Base-by-base conservation (phyloP, 2,888 invertebrate species). In the Mesorhabditis spiculigera region DNA sequence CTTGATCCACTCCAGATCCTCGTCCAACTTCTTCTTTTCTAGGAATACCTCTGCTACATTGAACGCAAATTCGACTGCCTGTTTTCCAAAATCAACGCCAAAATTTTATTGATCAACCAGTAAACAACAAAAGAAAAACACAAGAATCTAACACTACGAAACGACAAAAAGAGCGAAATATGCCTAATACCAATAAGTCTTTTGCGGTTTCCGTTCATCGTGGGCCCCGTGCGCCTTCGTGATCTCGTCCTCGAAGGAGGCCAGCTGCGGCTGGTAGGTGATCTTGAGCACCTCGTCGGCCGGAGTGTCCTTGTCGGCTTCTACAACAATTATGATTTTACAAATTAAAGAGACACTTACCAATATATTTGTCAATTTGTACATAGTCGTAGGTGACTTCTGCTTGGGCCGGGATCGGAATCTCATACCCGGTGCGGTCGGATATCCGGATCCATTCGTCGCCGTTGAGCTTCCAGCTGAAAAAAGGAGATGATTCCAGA, bases 221-320 rank as follows among this genome's bases (percentile, higher is more conserved):
- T 50, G n/a, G 3, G n/a, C 0, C 58, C 79, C 80, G 70, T 78
- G 73, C 41, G 73, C 73, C 45, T 84, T 73, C 71, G 73, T 76
- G 10, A 85, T 78, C 73, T 85, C 85, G 42, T 81, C 77, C 68
- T 84, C 81, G 69, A 84, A 84, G 41, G 82, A 81, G 44, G 74
- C 75, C 65, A 82, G 68, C 68, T 81, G 78, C 6, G 84, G 84
- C 10, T 75, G 67, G 67, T 84, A 84, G 0, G 85, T 85, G 43
- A 78, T 67, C 67, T 80, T 73, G 5, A 84, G 76, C n/a, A 75
- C 83, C 5, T 61, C 67, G 16, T 78, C 75, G 2, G 82, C 73
- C 8, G 78, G 74, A 5, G 84, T 84, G 71, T 84, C 84, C 68
- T 81, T 84, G 45, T 74, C 78, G 5, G 76, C 80, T 73, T 83